Percentiles rank a stretch among this genome's conserved stretches.
These are phyloP conservation scores for Pelecanus crispus DNA, from an alignment of 2,113 vertebrate species.

Conservation along the genomic window DNA sequence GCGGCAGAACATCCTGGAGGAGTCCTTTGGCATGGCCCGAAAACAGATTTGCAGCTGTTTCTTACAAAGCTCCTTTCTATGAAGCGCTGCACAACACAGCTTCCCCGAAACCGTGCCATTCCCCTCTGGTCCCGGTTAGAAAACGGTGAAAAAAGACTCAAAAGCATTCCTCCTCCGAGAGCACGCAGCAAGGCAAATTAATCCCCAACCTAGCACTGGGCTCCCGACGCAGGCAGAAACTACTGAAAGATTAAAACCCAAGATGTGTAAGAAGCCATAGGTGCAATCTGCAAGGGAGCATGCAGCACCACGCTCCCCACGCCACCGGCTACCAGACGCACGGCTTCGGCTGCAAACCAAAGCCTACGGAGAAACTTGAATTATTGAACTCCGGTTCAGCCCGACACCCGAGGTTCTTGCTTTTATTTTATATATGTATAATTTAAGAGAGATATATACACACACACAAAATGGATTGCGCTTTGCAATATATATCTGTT, in stretches of 20 bases:
- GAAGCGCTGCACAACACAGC: neutral
- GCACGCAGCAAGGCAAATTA: neutral
- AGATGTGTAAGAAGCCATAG: neutral
- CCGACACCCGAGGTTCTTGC: neutral
- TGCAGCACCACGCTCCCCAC: neutral
- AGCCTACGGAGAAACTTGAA: neutral
- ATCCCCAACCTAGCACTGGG: neutral
- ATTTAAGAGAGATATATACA: neutral
- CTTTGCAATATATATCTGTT: too few species aligned
- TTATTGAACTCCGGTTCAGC: neutral
- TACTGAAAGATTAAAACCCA: neutral
- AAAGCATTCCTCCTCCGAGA: neutral
- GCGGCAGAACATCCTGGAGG: neutral
- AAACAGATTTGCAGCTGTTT: neutral
- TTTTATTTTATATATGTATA: neutral
- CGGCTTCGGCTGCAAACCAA: neutral
- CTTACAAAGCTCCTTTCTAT: neutral
- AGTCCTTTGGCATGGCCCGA: neutral
- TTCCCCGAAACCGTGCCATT: neutral
- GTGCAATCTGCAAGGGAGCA: neutral
- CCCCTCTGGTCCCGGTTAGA: fast-evolving
- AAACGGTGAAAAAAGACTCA: neutral
- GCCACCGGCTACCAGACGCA: neutral
- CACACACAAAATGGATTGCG: neutral
- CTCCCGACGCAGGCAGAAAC: neutral